Evolutionary conservation across 2,797 vertebrate genomes (phyloP).

Genomic region (Pipistrellus kuhlii): DNA sequence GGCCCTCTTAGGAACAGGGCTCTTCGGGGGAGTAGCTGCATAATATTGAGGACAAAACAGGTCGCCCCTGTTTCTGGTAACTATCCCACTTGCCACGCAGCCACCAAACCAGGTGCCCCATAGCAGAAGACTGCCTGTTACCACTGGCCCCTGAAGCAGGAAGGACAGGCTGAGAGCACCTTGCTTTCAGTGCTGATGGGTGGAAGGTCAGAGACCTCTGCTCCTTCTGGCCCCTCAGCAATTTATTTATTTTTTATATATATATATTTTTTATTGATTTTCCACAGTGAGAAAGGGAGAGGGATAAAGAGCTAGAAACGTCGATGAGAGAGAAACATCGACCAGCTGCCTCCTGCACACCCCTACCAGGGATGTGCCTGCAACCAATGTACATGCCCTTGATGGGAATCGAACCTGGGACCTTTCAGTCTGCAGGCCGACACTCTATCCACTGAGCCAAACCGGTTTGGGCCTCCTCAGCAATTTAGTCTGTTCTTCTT

Average conservation of each 20-base stretch:
- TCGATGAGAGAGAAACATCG: too few relatives aligned
- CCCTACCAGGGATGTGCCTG: too few relatives aligned
- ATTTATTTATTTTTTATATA: conserved; percentile 79
- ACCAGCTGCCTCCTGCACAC: too few relatives aligned
- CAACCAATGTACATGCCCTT: too few relatives aligned
- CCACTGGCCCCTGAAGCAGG: conserved; percentile 95
- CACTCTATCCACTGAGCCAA: too few relatives aligned
- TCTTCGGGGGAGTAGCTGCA: conserved; percentile 95
- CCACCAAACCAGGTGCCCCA: conserved; percentile 96
- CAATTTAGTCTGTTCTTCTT: conserved; percentile 94
- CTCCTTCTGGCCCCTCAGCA: conserved; percentile 91
- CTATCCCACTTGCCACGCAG: conserved; percentile 99
- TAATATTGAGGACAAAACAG: conserved; percentile 98
- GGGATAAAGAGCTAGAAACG: too few relatives aligned
- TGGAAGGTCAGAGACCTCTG: conserved; percentile 89
- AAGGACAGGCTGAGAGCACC: conserved; percentile 94
- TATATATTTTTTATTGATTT: too few relatives aligned
- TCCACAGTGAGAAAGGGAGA: too few relatives aligned
- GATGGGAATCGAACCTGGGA: too few relatives aligned
- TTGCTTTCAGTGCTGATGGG: conserved; percentile 92
- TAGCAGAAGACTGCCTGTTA: conserved; percentile 93
- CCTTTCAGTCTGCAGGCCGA: too few relatives aligned
- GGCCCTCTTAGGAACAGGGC: conserved; percentile 92
- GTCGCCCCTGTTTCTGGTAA: conserved; percentile 97
- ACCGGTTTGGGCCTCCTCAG: conserved; percentile 82